These are phyloP conservation scores for Gymnosoma rotundatum DNA, from an alignment of 2,888 invertebrate species.

Conservation along the genomic window DNA sequence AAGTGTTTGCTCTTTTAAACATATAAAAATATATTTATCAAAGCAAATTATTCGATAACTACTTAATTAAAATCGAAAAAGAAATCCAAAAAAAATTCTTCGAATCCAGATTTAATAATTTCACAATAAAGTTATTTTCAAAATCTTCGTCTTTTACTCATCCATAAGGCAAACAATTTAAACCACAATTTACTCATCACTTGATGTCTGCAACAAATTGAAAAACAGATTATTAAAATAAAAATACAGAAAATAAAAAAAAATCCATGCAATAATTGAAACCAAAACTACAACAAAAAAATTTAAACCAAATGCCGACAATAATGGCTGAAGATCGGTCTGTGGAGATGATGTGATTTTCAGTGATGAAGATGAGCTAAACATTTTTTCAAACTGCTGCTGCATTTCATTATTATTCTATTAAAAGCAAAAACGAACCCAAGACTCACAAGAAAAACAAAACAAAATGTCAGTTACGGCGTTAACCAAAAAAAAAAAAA, in stretches of 20 bases:
- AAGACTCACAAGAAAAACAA: conserved; percentile 34
- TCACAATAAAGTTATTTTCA: conserved; percentile 50
- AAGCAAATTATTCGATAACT: conserved; percentile 22
- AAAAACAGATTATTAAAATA: neutral
- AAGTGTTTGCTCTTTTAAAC: too few species aligned
- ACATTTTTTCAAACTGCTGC: conserved; percentile 21
- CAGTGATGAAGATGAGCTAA: conserved; percentile 50
- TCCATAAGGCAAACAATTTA: conserved; percentile 50
- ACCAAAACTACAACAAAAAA: conserved; percentile 11
- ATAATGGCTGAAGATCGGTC: conserved; percentile 41
- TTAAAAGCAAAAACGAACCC: neutral
- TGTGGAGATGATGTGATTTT: neutral
- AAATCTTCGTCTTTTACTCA: conserved; percentile 26
- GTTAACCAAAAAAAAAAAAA: conserved; percentile 78
- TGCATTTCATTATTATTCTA: conserved; percentile 5
- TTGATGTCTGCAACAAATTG: conserved; percentile 13
- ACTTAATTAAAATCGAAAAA: conserved; percentile 48
- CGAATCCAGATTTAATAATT: conserved; percentile 34
- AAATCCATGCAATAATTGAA: neutral
- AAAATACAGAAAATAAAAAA: neutral
- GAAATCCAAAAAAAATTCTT: neutral
- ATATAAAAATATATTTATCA: neutral
- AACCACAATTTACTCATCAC: conserved; percentile 56
- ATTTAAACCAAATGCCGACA: conserved; percentile 5
- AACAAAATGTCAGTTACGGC: conserved; percentile 81